phyloP scores from a whole-genome alignment of 2,113 vertebrate species.

The Chloroceryle aenea region DNA sequence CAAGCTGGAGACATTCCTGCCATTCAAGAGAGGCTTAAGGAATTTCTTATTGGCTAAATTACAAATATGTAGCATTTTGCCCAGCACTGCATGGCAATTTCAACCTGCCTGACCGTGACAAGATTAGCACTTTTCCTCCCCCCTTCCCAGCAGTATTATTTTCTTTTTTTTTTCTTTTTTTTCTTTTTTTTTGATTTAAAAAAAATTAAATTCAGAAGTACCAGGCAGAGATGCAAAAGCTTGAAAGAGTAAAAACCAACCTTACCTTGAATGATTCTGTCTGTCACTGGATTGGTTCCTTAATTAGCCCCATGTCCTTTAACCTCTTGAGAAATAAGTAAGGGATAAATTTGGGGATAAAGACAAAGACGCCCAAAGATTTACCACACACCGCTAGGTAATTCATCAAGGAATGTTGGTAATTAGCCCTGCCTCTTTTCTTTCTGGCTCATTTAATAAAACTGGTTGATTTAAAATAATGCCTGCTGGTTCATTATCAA shows the following conservation, averaged over 20 bases:
- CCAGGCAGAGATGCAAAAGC: constrained; percentile 86
- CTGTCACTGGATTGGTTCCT: constrained; percentile 81
- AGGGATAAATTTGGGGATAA: constrained; percentile 89
- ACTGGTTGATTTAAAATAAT: constrained; percentile 86
- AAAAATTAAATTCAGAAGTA: constrained; percentile 88
- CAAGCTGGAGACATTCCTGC: constrained; percentile 85
- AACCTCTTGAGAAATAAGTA: constrained; percentile 92
- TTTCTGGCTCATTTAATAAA: constrained; percentile 87
- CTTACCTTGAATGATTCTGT: constrained; percentile 88
- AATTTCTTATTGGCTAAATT: constrained; percentile 91
- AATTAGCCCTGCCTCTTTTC: constrained; percentile 92
- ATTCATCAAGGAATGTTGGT: constrained; percentile 93
- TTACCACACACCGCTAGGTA: constrained; percentile 91
- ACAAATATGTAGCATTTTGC: constrained; percentile 86
- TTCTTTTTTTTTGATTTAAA: neutral
- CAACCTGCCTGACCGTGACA: constrained; percentile 84
- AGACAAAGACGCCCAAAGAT: constrained; percentile 83
- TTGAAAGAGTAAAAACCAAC: constrained; percentile 77
- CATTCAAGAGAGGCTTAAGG: constrained; percentile 88
- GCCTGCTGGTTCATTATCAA: constrained; percentile 86
- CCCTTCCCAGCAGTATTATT: neutral
- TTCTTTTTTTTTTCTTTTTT: neutral
- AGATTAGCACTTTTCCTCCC: constrained; percentile 81
- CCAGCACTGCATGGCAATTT: constrained; percentile 84
- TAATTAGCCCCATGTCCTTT: constrained; percentile 91